Conservation (phyloP, 2,113 vertebrate genomes). For the Vulpes ferrilata region DNA sequence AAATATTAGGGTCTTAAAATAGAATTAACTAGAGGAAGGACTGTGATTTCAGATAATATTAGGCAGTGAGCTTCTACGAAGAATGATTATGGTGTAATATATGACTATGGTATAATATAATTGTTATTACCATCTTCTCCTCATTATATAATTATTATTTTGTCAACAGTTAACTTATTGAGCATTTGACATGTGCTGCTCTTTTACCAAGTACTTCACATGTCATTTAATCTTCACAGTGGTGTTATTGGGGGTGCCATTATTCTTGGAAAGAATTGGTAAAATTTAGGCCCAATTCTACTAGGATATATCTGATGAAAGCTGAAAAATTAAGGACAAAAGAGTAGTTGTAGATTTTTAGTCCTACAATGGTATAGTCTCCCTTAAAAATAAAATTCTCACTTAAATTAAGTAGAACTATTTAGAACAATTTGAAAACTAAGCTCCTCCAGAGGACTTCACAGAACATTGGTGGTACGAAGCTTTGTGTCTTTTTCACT, state of each 20-base stretch:
- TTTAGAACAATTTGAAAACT: constrained; percentile 51
- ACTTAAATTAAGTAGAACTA: constrained; percentile 38
- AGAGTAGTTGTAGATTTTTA: constrained; percentile 29
- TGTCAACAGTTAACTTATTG: neutral
- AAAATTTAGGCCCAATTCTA: constrained; percentile 4
- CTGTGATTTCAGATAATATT: neutral
- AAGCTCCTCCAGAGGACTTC: neutral
- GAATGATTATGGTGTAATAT: constrained; percentile 52
- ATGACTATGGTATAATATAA: constrained; percentile 23
- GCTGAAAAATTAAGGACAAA: constrained; percentile 58
- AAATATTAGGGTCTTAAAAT: constrained; percentile 66
- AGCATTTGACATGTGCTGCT: neutral
- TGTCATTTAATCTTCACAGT: constrained; percentile 25
- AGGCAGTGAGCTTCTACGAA: constrained; percentile 1
- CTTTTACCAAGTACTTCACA: neutral
- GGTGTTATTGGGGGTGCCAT: neutral
- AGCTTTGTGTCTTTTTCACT: neutral
- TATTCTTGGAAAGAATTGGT: constrained; percentile 55
- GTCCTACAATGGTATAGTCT: neutral
- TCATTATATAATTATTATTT: constrained; percentile 71
- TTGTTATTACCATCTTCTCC: constrained; percentile 54
- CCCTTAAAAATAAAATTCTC: constrained; percentile 59
- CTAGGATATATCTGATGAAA: constrained; percentile 19
- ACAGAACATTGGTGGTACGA: neutral
- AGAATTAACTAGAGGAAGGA: constrained; percentile 60